Percentiles rank a stretch among this genome's conserved stretches.
These are phyloP conservation scores for Halcyon badia DNA, from an alignment of 2,797 vertebrate genomes.

Conservation along the genomic window DNA sequence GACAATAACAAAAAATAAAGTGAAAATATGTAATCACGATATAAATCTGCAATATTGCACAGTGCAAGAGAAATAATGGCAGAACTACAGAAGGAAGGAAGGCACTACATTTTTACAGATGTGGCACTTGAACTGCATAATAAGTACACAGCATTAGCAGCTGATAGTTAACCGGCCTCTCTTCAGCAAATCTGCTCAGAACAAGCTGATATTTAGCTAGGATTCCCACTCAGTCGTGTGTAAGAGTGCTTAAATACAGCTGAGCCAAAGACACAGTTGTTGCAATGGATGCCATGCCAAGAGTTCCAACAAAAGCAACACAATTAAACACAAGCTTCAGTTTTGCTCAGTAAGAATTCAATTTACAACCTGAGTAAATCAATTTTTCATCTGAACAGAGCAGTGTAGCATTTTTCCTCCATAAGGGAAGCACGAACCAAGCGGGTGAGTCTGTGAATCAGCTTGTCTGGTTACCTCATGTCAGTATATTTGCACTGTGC, in stretches of 20 bases:
- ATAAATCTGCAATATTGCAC: not conserved
- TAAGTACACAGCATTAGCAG: not conserved
- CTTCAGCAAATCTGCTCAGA: slow-evolving; percentile 4
- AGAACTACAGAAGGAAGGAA: not conserved
- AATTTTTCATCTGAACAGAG: not conserved
- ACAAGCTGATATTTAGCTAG: slow-evolving; percentile 44
- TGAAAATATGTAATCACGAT: not conserved
- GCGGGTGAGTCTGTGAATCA: not conserved
- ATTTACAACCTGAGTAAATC: not conserved
- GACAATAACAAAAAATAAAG: not conserved
- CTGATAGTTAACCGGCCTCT: not conserved
- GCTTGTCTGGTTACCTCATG: not conserved
- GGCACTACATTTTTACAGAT: slow-evolving; percentile 1
- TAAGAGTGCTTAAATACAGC: not conserved
- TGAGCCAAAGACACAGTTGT: not conserved
- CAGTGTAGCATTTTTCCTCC: not conserved
- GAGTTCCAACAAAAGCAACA: not conserved
- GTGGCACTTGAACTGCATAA: not conserved
- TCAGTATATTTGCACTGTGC: not conserved
- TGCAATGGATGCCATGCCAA: not conserved
- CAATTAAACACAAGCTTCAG: not conserved
- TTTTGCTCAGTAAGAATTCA: not conserved
- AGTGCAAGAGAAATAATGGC: not conserved
- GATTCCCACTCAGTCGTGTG: not conserved
- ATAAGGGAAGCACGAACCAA: not conserved